phyloP scores from a whole-genome alignment of 2,888 invertebrate genomes.

The Adelphocoris suturalis region DNA sequence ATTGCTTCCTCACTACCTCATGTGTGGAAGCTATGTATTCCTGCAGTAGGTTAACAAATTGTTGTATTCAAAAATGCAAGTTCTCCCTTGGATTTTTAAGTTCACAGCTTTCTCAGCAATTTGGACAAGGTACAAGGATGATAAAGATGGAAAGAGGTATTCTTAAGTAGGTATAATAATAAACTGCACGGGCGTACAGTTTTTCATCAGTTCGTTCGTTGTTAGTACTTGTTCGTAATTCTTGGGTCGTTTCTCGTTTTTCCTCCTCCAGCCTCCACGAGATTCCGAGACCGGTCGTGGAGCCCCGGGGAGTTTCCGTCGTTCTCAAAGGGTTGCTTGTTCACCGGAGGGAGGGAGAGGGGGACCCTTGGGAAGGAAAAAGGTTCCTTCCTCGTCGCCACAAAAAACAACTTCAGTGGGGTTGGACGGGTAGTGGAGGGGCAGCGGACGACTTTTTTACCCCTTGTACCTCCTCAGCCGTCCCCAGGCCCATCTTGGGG shows the following conservation, averaged over 20 bases:
- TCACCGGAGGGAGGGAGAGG: not conserved
- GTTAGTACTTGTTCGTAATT: not conserved
- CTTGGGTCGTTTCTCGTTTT: not conserved
- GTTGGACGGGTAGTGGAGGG: not conserved
- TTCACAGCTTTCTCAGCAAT: no score
- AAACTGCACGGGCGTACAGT: no score
- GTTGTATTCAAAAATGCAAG: no score
- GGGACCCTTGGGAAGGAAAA: slow-evolving; percentile 33
- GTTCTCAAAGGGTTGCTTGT: slow-evolving; percentile 35
- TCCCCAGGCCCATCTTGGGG: slow-evolving; percentile 22
- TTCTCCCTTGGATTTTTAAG: no score
- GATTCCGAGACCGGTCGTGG: slow-evolving; percentile 32
- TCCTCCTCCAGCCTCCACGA: not conserved
- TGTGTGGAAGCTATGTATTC: no score
- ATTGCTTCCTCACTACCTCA: no score
- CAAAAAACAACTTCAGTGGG: not conserved
- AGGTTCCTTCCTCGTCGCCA: slow-evolving; percentile 28
- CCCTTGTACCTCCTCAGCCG: slow-evolving; percentile 16
- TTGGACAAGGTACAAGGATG: no score
- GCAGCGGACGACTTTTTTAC: slow-evolving; percentile 11
- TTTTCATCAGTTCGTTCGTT: no score
- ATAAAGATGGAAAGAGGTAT: no score
- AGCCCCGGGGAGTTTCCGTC: slow-evolving; percentile 2
- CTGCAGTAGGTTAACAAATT: no score
- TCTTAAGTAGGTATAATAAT: no score